Evolutionary conservation across 2,113 vertebrate species (phyloP).

Genomic region (Anser cygnoides): DNA sequence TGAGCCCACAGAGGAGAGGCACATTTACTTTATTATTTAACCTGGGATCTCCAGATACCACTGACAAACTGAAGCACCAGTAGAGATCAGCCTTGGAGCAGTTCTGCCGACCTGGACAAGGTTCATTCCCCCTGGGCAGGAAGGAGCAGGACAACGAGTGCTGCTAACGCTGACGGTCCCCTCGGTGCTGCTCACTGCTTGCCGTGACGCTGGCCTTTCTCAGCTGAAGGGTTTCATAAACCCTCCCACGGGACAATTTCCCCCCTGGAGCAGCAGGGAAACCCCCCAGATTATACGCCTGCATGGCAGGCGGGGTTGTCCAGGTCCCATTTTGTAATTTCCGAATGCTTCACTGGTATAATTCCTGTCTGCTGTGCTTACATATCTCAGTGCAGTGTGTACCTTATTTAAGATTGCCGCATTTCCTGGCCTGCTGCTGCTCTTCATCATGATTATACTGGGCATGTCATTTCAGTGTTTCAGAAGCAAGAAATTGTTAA

Average conservation of each 20-base stretch:
- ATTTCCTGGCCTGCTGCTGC: background rate
- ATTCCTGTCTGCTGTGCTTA: background rate
- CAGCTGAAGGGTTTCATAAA: no score
- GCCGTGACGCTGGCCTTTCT: background rate
- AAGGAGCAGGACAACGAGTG: background rate
- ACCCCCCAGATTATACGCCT: fast-evolving
- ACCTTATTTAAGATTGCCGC: background rate
- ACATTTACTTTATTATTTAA: background rate
- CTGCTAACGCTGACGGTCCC: background rate
- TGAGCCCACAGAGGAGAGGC: background rate
- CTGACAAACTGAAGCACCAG: background rate
- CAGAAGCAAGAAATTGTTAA: background rate
- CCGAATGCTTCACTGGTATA: fast-evolving
- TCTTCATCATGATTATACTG: background rate
- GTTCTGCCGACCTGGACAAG: background rate
- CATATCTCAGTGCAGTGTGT: fast-evolving
- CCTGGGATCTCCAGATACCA: background rate
- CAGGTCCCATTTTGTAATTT: background rate
- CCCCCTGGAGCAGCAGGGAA: background rate
- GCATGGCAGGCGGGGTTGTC: fast-evolving
- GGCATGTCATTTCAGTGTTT: background rate
- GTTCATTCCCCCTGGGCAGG: fast-evolving
- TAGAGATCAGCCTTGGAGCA: background rate
- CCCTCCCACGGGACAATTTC: fast-evolving
- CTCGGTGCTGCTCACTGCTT: background rate